phyloP scores from a whole-genome alignment of 2,888 invertebrate genomes.

The Hydriomena furcata region DNA sequence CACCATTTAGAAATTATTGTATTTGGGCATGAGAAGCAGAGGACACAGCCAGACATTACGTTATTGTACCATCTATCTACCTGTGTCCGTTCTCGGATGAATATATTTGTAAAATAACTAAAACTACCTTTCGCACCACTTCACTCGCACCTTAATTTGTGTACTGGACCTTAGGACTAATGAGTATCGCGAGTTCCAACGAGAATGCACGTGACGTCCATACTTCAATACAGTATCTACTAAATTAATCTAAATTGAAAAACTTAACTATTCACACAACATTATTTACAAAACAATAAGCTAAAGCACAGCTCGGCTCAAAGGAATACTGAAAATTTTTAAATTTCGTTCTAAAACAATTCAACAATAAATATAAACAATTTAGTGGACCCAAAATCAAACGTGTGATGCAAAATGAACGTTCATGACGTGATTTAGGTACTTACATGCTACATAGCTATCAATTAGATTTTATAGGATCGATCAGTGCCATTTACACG shows the following conservation, averaged over 20 bases:
- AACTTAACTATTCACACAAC: constrained; percentile 11
- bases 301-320: constrained; percentile 16
- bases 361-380: constrained; percentile 22
- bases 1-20: not conserved
- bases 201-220: constrained; percentile 4
- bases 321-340: constrained; percentile 15
- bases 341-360: constrained; percentile 17
- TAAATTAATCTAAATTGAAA: constrained; percentile 11
- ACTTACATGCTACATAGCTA: not conserved
- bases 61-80: not conserved
- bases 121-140: constrained; percentile 1
- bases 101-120: not conserved
- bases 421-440: not conserved
- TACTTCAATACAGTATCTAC: constrained; percentile 9
- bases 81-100: constrained; percentile 6
- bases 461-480: too few species aligned
- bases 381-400: constrained; percentile 9
- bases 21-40: not conserved
- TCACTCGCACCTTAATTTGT: constrained; percentile 16
- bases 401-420: not conserved
- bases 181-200: constrained; percentile 25
- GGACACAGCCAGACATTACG: not conserved
- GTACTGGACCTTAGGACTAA: constrained; percentile 26
- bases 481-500: not conserved
- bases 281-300: constrained; percentile 19